phyloP scores from a whole-genome alignment of 2,888 invertebrate species.

The Bruchidius siliquastri region DNA sequence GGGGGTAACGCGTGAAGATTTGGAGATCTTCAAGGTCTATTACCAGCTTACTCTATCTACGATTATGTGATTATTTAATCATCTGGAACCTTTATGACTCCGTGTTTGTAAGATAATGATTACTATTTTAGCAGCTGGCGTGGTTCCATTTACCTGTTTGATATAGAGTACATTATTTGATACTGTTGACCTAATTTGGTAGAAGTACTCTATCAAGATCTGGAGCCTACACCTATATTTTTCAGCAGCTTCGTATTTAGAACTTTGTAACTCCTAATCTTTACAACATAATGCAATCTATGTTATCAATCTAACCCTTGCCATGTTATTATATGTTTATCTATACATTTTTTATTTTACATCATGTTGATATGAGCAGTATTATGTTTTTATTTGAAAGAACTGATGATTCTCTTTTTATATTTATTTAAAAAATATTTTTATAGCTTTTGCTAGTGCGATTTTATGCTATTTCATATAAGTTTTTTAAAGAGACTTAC shows the following conservation, averaged over 20 bases:
- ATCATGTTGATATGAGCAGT: constrained; percentile 22
- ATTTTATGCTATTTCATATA: neutral
- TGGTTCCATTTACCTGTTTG: too few species aligned
- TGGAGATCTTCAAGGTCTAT: neutral
- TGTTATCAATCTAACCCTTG: constrained; percentile 10
- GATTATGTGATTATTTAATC: too few species aligned
- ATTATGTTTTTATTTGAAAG: constrained; percentile 26
- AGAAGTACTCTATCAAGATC: too few species aligned
- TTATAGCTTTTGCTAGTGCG: constrained; percentile 1
- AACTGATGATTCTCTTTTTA: constrained; percentile 28
- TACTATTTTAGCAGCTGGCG: too few species aligned
- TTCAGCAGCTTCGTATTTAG: neutral
- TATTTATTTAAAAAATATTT: constrained; percentile 17
- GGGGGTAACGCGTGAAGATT: neutral
- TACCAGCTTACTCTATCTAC: neutral
- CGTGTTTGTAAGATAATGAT: too few species aligned
- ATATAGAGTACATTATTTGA: too few species aligned
- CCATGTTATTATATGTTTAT: constrained; percentile 13
- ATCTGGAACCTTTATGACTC: too few species aligned
- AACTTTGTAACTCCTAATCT: neutral
- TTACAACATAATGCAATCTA: neutral
- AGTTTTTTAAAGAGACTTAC: neutral
- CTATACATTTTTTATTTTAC: constrained; percentile 10
- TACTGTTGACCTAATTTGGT: too few species aligned
- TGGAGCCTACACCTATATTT: too few species aligned